These are phyloP conservation scores for Lypha dubia DNA, from an alignment of 2,888 invertebrate genomes.

Conservation along the genomic window DNA sequence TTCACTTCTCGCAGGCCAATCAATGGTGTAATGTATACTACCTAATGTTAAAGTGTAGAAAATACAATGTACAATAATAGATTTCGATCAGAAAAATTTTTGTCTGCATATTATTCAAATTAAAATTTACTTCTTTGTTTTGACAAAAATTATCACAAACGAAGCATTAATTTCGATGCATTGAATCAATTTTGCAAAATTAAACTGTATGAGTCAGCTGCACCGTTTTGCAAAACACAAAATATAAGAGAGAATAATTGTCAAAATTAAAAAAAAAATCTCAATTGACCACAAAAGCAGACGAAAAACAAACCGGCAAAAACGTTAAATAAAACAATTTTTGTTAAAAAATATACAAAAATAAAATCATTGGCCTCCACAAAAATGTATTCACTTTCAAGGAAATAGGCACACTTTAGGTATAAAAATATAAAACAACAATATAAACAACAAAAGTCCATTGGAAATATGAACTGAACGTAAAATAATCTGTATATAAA, in stretches of 20 bases:
- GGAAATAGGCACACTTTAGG: conserved; percentile 21
- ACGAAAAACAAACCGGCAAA: conserved; percentile 48
- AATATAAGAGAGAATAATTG: conserved; percentile 15
- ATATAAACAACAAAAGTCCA: conserved; percentile 4
- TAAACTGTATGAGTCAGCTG: conserved; percentile 52
- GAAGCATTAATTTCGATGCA: conserved; percentile 14
- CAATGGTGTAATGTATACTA: no score
- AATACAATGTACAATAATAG: no score
- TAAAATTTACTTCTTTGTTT: no score
- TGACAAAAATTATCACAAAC: not conserved
- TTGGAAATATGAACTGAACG: conserved; percentile 17
- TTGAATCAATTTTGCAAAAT: conserved; percentile 60
- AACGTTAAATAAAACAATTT: conserved; percentile 13
- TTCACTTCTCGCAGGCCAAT: no score
- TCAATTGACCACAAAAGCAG: conserved; percentile 17
- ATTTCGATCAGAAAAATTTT: no score
- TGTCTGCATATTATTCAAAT: no score
- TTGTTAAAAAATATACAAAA: not conserved
- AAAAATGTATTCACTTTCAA: conserved; percentile 53
- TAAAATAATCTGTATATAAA: conserved; percentile 32
- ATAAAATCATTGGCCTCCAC: conserved; percentile 43
- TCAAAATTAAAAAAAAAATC: conserved; percentile 28
- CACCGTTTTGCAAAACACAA: not conserved
- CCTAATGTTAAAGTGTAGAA: no score
- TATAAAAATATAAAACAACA: conserved; percentile 6